phyloP scores from a whole-genome alignment of 1,140 invertebrate genomes.

The Brachionus sp. region DNA sequence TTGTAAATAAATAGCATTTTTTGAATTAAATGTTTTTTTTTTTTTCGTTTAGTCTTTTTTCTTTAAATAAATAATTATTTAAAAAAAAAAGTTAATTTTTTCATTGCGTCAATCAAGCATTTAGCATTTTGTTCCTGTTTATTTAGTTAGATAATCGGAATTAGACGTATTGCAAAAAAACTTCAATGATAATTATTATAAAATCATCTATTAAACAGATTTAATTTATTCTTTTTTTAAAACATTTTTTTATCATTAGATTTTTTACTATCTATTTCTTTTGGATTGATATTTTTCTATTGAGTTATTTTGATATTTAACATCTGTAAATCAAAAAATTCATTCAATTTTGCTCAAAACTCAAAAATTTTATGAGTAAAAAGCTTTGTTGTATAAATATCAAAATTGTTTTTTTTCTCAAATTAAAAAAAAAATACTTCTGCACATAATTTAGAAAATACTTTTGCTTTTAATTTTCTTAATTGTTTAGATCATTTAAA shows the following conservation, averaged over 20 bases:
- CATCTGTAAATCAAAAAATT: neutral
- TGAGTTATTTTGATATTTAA: neutral
- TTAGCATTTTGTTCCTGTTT: neutral
- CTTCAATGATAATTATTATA: neutral
- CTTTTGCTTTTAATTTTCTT: too few relatives aligned
- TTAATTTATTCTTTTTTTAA: neutral
- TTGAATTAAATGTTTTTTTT: neutral
- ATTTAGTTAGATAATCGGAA: neutral
- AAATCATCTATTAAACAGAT: neutral
- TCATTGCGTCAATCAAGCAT: neutral
- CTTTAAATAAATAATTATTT: neutral
- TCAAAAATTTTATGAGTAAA: neutral
- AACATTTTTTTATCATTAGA: neutral
- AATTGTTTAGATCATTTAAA: too few relatives aligned
- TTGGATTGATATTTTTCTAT: neutral
- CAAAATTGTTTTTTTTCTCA: too few relatives aligned
- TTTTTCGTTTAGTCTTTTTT: slow-evolving; percentile 1
- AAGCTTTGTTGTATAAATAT: too few relatives aligned
- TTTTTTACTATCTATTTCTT: neutral
- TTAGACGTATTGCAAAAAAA: neutral
- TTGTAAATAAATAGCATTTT: neutral
- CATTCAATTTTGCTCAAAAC: neutral
- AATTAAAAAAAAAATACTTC: too few relatives aligned
- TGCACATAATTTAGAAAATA: too few relatives aligned
- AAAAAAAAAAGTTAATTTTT: neutral